Evolutionary conservation across 1,140 invertebrate species (phyloP).

Genomic region (Thalassaphorura encarpata): DNA sequence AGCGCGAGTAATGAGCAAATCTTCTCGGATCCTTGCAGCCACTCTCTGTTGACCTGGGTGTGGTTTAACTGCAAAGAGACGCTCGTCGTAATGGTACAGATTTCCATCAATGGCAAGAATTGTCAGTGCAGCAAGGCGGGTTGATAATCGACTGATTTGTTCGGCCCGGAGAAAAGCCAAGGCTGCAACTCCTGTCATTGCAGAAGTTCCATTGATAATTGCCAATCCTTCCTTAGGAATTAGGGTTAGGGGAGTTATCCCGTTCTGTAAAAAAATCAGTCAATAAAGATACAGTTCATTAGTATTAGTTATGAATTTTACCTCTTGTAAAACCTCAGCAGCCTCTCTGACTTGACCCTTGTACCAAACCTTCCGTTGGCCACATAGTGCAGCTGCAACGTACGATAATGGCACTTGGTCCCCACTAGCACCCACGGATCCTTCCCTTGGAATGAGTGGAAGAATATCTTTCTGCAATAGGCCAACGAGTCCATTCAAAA

Average conservation of each 20-base stretch:
- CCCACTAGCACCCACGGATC: conserved; percentile 6
- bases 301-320: neutral
- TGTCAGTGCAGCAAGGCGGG: neutral
- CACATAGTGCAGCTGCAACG: neutral
- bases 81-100: neutral
- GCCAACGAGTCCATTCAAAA: neutral
- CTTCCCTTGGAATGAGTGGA: neutral
- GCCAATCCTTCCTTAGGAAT: neutral
- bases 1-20: neutral
- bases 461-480: conserved; percentile 5
- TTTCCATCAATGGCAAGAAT: neutral
- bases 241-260: neutral
- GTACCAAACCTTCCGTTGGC: neutral
- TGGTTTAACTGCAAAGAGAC: neutral
- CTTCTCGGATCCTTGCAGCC: neutral
- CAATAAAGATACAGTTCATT: neutral
- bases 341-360: neutral
- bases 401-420: conserved; percentile 4
- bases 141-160: neutral
- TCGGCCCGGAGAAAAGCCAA: neutral
- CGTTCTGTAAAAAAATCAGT: neutral
- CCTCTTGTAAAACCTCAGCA: neutral
- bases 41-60: conserved; percentile 1
- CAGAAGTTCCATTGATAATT: conserved; percentile 3
- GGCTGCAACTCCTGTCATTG: neutral